Conservation (phyloP, 2,113 vertebrate genomes). For the Tringa solitaria region DNA sequence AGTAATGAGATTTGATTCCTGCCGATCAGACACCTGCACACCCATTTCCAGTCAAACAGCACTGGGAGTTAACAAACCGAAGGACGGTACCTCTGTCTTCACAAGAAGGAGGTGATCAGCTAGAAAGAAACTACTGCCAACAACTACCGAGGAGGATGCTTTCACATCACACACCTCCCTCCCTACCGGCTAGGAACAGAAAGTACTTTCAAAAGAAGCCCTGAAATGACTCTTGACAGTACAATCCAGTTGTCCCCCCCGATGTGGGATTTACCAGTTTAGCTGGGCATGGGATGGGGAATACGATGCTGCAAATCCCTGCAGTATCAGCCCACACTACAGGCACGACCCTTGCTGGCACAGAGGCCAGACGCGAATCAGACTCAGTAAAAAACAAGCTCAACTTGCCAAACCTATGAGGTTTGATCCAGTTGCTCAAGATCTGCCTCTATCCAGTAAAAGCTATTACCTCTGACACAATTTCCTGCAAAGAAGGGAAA, state of each 20-base stretch:
- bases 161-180: neutral
- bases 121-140: neutral
- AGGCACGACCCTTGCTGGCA: neutral
- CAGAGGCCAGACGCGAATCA: neutral
- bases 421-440: constrained; percentile 50
- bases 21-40: neutral
- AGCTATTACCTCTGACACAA: constrained; percentile 54
- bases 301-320: neutral
- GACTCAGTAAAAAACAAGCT: neutral
- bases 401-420: constrained; percentile 52
- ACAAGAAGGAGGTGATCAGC: neutral
- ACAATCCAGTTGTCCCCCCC: neutral
- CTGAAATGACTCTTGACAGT: neutral
- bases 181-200: neutral
- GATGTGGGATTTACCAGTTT: neutral
- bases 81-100: neutral
- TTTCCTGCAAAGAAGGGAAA: constrained; percentile 47
- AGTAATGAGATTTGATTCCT: neutral
- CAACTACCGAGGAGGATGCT: neutral
- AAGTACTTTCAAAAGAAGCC: neutral
- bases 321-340: neutral
- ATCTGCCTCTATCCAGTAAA: constrained; percentile 46
- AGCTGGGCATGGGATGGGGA: neutral
- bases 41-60: neutral
- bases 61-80: neutral